Percentiles rank a stretch among this genome's conserved stretches.
Evolutionary conservation across 2,797 vertebrate species (phyloP).

Genomic region (Geotrypetes seraphini): DNA sequence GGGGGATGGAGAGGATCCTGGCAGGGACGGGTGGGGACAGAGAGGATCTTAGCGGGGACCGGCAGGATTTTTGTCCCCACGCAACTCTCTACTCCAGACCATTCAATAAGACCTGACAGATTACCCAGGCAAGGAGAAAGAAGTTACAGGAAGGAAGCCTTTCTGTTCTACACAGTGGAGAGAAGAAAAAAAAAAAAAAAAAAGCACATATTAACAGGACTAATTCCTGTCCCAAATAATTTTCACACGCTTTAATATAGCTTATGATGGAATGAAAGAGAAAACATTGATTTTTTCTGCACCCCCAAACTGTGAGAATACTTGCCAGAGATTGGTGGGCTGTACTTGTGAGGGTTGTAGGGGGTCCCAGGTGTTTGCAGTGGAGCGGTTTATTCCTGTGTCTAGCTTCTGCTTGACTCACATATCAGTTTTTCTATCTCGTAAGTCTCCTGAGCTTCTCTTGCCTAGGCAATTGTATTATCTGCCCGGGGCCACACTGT

Average conservation of each 20-base stretch:
- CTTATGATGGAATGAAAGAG: no score
- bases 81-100: no score
- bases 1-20: no score
- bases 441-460: conserved; percentile 23
- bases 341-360: conserved; percentile 13
- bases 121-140: conserved; percentile 15
- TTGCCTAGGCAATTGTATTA: conserved; percentile 50
- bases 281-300: no score
- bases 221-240: no score
- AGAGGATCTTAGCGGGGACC: no score
- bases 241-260: no score
- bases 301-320: conserved; percentile 13
- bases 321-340: conserved; percentile 5
- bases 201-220: neutral
- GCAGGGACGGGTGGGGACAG: no score
- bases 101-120: conserved; percentile 30
- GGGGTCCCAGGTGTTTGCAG: neutral
- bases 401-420: conserved; percentile 12
- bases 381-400: conserved; percentile 14
- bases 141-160: no score
- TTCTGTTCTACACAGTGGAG: no score
- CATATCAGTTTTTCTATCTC: conserved; percentile 5
- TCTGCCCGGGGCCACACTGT: conserved; percentile 53
- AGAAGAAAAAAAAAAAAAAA: neutral
- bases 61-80: no score